Conservation (phyloP, 1,140 invertebrate species). For the Pygmarrhopalites habei region DNA sequence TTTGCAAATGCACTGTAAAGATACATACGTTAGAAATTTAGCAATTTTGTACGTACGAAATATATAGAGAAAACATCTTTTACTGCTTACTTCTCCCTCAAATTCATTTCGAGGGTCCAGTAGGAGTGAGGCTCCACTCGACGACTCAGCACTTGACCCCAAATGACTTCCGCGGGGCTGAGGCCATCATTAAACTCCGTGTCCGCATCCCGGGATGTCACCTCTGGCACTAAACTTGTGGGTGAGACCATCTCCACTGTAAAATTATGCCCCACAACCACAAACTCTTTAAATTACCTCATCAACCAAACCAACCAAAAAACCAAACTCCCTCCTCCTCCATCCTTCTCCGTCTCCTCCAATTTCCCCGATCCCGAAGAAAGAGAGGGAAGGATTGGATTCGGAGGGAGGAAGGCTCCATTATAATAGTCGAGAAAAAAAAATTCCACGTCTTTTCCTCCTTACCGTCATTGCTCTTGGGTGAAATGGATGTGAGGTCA, state of each 20-base stretch:
- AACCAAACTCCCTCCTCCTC: neutral
- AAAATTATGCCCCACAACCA: slow-evolving; percentile 4
- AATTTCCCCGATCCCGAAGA: neutral
- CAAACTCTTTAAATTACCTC: neutral
- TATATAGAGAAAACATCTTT: too few relatives aligned
- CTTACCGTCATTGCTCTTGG: slow-evolving; percentile 37
- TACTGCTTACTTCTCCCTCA: too few relatives aligned
- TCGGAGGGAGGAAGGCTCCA: neutral
- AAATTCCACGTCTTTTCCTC: neutral
- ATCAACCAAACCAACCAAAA: neutral
- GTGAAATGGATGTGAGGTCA: slow-evolving; percentile 39
- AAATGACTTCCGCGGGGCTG: slow-evolving; percentile 30
- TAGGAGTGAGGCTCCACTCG: slow-evolving; percentile 37
- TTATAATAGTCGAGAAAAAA: neutral
- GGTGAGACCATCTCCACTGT: slow-evolving; percentile 36
- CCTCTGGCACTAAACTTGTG: slow-evolving; percentile 37
- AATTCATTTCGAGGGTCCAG: slow-evolving; percentile 36
- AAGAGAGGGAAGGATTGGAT: neutral
- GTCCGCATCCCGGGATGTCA: slow-evolving; percentile 21
- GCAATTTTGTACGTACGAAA: too few relatives aligned
- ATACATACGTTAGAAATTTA: too few relatives aligned
- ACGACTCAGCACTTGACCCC: slow-evolving; percentile 31
- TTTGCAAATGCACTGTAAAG: slow-evolving; percentile 23
- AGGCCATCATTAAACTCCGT: slow-evolving; percentile 30
- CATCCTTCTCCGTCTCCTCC: neutral